These are phyloP conservation scores for Hydrotaea cyrtoneurina DNA, from an alignment of 2,888 invertebrate species.

Conservation along the genomic window DNA sequence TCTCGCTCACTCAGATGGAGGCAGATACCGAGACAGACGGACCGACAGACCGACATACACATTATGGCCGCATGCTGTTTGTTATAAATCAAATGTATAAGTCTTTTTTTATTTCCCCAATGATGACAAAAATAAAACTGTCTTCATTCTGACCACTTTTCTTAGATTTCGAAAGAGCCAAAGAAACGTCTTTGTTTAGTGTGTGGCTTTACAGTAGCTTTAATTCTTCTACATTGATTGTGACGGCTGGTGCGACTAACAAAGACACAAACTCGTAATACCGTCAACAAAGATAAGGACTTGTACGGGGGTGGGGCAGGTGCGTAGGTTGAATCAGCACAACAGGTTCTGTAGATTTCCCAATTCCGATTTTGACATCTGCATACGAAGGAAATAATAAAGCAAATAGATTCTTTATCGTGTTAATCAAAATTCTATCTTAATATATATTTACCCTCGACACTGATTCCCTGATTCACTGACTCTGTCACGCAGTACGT, in stretches of 20 bases:
- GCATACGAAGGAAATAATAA: too few species aligned
- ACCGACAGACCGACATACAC: slow-evolving; percentile 12
- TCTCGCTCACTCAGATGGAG: neutral
- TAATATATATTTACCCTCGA: too few species aligned
- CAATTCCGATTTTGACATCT: too few species aligned
- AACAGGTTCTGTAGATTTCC: too few species aligned
- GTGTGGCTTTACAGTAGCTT: neutral
- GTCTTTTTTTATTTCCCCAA: slow-evolving; percentile 1
- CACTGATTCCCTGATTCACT: too few species aligned
- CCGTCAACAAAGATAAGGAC: neutral
- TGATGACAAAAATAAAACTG: neutral
- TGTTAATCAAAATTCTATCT: too few species aligned
- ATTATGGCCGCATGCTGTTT: slow-evolving; percentile 6
- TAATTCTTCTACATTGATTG: neutral
- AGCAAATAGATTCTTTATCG: too few species aligned
- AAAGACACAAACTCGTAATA: neutral
- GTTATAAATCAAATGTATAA: slow-evolving; percentile 54
- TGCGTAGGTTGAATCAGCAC: too few species aligned
- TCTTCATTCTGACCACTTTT: neutral
- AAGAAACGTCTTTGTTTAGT: neutral
- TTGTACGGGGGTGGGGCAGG: neutral
- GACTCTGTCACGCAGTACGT: too few species aligned
- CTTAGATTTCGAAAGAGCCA: neutral
- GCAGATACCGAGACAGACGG: neutral
- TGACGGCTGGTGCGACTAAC: neutral